A percentile compares a stretch with the other conserved stretches of the same genome.
Conservation (phyloP, 1,140 invertebrate species). For the Drosophila ercepeae region DNA sequence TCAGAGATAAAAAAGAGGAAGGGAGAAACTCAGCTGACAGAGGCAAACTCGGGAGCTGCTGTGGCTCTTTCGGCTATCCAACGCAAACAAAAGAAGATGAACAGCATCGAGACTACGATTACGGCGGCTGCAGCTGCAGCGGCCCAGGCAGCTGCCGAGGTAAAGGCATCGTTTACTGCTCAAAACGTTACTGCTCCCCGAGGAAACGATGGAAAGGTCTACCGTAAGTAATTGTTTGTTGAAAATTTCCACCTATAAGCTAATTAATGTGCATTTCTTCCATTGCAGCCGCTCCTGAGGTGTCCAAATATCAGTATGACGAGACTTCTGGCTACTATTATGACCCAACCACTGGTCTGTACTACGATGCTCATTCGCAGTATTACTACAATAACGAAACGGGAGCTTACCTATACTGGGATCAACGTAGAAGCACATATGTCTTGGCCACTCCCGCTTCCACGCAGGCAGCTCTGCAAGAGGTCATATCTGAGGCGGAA, state of each 20-base stretch:
- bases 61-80: constrained; percentile 94
- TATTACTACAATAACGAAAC: constrained; percentile 96
- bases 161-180: constrained; percentile 64
- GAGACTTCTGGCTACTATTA: constrained; percentile 98
- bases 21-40: constrained; percentile 84
- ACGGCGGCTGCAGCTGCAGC: constrained; percentile 76
- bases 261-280: not conserved
- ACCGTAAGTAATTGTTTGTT: constrained; percentile 85
- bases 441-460: constrained; percentile 88
- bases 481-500: constrained; percentile 57
- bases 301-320: constrained; percentile 96
- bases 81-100: constrained; percentile 83
- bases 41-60: constrained; percentile 94
- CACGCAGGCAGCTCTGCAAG: constrained; percentile 81
- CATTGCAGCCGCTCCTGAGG: constrained; percentile 93
- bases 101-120: constrained; percentile 67
- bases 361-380: constrained; percentile 97
- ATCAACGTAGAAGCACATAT: constrained; percentile 92
- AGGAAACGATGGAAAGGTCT: constrained; percentile 87
- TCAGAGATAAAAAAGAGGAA: constrained; percentile 88
- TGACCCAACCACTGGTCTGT: constrained; percentile 95
- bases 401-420: constrained; percentile 98
- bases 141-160: constrained; percentile 66
- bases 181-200: constrained; percentile 83
- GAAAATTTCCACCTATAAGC: not conserved